Evolutionary conservation across 2,888 invertebrate genomes (phyloP).

Genomic region (Diarsia mendica): DNA sequence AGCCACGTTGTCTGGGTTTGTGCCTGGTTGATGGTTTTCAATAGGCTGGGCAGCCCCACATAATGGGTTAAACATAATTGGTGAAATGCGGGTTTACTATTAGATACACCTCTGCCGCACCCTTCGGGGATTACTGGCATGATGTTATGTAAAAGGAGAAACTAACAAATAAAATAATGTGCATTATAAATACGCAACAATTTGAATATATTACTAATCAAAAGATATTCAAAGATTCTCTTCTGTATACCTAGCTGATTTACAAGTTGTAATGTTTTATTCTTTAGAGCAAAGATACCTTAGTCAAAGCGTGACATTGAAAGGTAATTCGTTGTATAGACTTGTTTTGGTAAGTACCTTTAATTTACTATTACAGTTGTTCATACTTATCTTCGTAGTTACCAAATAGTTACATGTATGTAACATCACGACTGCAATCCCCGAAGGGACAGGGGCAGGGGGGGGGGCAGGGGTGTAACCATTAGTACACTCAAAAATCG

Average conservation of each 20-base stretch:
- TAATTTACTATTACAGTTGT: background rate
- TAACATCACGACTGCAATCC: too few relatives aligned
- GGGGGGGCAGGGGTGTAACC: too few relatives aligned
- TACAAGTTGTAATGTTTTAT: constrained; percentile 12
- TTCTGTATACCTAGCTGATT: constrained; percentile 12
- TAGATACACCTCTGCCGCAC: too few relatives aligned
- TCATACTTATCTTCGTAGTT: background rate
- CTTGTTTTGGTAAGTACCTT: background rate
- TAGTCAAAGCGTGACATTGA: background rate
- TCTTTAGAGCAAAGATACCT: constrained; percentile 14
- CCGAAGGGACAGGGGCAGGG: too few relatives aligned
- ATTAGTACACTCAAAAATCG: too few relatives aligned
- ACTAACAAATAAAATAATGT: constrained; percentile 36
- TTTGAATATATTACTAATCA: constrained; percentile 81
- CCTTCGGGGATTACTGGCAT: too few relatives aligned
- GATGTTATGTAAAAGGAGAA: background rate
- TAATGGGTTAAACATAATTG: too few relatives aligned
- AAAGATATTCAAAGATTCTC: constrained; percentile 67
- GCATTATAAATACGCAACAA: constrained; percentile 60
- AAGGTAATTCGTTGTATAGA: background rate
- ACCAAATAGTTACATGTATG: background rate
- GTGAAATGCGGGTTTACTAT: too few relatives aligned
- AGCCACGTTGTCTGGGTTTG: too few relatives aligned
- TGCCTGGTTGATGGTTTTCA: too few relatives aligned
- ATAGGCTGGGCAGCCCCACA: too few relatives aligned